phyloP scores from a whole-genome alignment of 2,113 vertebrate genomes.

The Orientallactaga bullata region DNA sequence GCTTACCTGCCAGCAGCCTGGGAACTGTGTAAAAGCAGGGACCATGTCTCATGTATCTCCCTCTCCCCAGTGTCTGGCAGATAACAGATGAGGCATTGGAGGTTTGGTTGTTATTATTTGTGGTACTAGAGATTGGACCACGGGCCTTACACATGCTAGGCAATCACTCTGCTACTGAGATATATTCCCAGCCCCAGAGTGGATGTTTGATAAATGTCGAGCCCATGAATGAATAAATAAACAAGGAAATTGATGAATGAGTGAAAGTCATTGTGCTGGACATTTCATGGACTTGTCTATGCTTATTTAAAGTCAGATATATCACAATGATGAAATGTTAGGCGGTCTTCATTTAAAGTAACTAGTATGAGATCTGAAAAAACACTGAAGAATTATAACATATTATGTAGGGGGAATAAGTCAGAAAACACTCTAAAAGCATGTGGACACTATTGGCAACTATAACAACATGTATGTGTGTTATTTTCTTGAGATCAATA shows the following conservation, averaged over 20 bases:
- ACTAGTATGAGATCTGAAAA: slow-evolving; percentile 44
- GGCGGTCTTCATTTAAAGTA: slow-evolving; percentile 34
- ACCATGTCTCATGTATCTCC: neutral
- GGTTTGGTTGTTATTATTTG: too few relatives aligned
- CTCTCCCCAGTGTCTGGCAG: neutral
- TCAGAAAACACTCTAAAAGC: slow-evolving; percentile 8
- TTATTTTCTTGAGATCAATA: slow-evolving; percentile 47
- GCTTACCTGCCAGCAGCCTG: neutral
- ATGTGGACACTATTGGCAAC: neutral
- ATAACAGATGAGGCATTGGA: neutral
- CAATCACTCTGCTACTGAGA: too few relatives aligned
- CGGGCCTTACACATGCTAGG: too few relatives aligned
- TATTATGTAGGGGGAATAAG: neutral
- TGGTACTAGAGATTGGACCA: too few relatives aligned
- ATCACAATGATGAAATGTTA: neutral
- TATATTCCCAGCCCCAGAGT: too few relatives aligned
- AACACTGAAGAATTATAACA: neutral
- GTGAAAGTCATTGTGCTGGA: neutral
- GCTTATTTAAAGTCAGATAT: slow-evolving; percentile 1
- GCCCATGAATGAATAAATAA: neutral
- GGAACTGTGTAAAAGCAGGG: neutral
- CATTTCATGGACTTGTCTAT: neutral
- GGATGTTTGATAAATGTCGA: neutral
- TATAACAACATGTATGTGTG: neutral
- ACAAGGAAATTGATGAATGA: slow-evolving; percentile 35